Conservation (phyloP, 2,113 vertebrate genomes). For the Vimba vimba region DNA sequence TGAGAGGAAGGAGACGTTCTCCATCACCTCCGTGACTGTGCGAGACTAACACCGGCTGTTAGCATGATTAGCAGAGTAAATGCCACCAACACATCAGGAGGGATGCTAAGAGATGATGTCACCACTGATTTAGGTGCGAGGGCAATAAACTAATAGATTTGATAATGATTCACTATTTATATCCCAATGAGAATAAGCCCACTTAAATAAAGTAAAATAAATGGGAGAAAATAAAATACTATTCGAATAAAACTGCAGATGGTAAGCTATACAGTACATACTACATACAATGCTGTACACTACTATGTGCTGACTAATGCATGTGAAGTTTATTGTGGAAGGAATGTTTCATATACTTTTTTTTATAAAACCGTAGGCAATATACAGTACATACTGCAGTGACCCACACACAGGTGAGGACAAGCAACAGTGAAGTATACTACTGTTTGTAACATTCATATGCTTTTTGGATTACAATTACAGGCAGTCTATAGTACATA, state of each 20-base stretch:
- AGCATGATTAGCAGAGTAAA: constrained; percentile 1
- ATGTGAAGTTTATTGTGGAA: neutral
- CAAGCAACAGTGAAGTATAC: neutral
- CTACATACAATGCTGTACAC: neutral
- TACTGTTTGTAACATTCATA: neutral
- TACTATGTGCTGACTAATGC: neutral
- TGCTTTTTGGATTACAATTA: no score
- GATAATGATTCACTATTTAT: neutral
- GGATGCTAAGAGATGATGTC: neutral
- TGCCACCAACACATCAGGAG: neutral
- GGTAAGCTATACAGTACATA: neutral
- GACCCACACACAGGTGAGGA: neutral
- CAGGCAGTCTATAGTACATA: no score
- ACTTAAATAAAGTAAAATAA: neutral
- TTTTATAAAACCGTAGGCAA: neutral
- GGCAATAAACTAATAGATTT: neutral
- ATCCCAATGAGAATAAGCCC: neutral
- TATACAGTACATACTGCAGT: neutral
- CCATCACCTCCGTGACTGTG: neutral
- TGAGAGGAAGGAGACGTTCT: neutral
- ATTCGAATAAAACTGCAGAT: no score
- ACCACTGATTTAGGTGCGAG: neutral
- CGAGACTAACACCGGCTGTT: constrained; percentile 5
- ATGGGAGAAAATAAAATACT: no score
- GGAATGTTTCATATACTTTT: neutral